Conservation (phyloP, 64 coral and sea anemone genomes). For the Actinia equina region DNA sequence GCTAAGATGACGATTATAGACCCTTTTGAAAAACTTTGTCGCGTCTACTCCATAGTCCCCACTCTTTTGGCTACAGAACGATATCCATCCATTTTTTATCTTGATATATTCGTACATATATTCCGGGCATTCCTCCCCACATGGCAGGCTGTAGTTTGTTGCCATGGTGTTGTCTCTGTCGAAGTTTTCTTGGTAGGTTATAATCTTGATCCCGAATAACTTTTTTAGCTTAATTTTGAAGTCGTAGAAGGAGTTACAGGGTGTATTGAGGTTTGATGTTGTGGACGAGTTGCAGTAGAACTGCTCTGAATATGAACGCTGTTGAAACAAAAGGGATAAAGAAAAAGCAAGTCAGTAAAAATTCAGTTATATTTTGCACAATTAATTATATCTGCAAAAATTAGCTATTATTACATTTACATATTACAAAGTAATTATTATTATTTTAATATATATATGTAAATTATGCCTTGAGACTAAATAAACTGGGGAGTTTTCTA, state of each 20-base stretch:
- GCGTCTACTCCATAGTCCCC: not conserved
- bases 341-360: not conserved
- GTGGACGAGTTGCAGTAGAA: not conserved
- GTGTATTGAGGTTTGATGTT: not conserved
- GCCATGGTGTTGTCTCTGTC: constrained; percentile 5
- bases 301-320: not conserved
- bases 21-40: constrained; percentile 12
- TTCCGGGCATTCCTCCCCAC: not conserved
- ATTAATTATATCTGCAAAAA: no score
- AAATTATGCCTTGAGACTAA: no score
- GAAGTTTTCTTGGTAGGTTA: constrained; percentile 26
- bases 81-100: not conserved
- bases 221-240: not conserved
- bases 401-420: no score
- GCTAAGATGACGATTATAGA: constrained; percentile 4
- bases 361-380: no score
- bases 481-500: no score
- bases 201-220: not conserved
- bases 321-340: not conserved
- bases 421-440: no score
- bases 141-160: not conserved
- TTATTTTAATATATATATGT: no score
- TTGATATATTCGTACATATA: constrained; percentile 19
- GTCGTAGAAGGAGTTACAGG: not conserved
- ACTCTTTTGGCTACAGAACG: not conserved